A percentile compares a stretch with the other conserved stretches of the same genome.
Conservation (phyloP, 2,113 vertebrate species). For the Numenius arquata region DNA sequence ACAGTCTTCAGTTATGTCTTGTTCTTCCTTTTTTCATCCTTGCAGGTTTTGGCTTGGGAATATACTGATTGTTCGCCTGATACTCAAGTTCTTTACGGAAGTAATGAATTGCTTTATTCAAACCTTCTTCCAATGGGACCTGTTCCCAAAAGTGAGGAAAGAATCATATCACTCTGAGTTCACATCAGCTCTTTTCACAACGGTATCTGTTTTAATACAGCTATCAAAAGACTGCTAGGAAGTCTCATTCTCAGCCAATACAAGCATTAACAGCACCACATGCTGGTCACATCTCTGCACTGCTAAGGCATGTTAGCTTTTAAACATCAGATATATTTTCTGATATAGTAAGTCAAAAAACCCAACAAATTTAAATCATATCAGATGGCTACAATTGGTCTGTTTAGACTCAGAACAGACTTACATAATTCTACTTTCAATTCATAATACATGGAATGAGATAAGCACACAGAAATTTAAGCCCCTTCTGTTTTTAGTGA, state of each 20-base stretch:
- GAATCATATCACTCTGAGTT: neutral
- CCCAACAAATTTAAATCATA: neutral
- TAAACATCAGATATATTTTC: neutral
- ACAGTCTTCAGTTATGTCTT: constrained; percentile 81
- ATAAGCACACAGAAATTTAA: neutral
- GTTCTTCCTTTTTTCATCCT: constrained; percentile 95
- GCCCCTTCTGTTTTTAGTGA: neutral
- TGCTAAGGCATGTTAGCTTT: neutral
- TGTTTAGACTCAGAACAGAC: neutral
- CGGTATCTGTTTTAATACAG: neutral
- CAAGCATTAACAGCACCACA: constrained; percentile 2
- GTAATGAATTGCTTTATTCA: constrained; percentile 99
- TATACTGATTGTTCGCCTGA: constrained; percentile 98
- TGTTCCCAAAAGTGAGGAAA: constrained; percentile 60
- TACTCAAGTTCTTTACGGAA: constrained; percentile 96
- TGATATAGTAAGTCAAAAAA: neutral
- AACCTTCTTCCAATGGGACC: constrained; percentile 96
- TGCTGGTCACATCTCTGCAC: neutral
- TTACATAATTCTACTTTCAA: neutral
- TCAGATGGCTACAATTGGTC: neutral
- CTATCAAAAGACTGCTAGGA: neutral
- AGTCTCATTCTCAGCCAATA: neutral
- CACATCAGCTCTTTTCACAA: neutral
- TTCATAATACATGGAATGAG: neutral
- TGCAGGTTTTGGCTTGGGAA: constrained; percentile 96